Conservation (phyloP, 1,140 invertebrate species). For the Drosophila punjabiensis region DNA sequence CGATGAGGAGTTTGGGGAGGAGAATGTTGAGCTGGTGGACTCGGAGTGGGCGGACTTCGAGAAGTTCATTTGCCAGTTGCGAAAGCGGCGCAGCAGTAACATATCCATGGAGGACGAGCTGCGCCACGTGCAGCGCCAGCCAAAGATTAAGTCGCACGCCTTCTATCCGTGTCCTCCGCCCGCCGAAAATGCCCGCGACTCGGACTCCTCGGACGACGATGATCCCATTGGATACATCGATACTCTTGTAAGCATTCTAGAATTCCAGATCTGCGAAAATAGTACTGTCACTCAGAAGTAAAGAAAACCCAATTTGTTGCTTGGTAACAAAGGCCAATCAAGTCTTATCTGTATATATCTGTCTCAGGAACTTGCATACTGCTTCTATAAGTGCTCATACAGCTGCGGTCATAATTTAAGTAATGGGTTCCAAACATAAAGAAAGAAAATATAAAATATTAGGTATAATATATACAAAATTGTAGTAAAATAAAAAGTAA, state of each 20-base stretch:
- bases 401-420: slow-evolving; percentile 1
- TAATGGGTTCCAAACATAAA: neutral
- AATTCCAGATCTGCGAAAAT: neutral
- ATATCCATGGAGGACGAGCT: slow-evolving; percentile 87
- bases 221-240: slow-evolving; percentile 87
- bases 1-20: slow-evolving; percentile 85
- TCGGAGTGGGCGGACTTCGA: slow-evolving; percentile 85
- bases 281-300: neutral
- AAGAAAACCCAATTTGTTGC: neutral
- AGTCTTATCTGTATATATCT: slow-evolving; percentile 19
- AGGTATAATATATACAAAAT: neutral
- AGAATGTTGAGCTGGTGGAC: slow-evolving; percentile 84
- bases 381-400: neutral
- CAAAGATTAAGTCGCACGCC: slow-evolving; percentile 86
- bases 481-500: neutral
- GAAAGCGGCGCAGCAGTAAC: slow-evolving; percentile 86
- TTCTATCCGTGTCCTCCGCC: slow-evolving; percentile 90
- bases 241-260: slow-evolving; percentile 86
- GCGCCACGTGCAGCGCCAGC: slow-evolving; percentile 85
- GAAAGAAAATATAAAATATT: neutral
- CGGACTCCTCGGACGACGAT: slow-evolving; percentile 84
- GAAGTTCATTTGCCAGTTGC: slow-evolving; percentile 86
- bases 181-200: slow-evolving; percentile 86
- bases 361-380: slow-evolving; percentile 12
- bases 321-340: neutral